Conservation (phyloP, 2,797 vertebrate species). For the Lateolabrax maculatus region DNA sequence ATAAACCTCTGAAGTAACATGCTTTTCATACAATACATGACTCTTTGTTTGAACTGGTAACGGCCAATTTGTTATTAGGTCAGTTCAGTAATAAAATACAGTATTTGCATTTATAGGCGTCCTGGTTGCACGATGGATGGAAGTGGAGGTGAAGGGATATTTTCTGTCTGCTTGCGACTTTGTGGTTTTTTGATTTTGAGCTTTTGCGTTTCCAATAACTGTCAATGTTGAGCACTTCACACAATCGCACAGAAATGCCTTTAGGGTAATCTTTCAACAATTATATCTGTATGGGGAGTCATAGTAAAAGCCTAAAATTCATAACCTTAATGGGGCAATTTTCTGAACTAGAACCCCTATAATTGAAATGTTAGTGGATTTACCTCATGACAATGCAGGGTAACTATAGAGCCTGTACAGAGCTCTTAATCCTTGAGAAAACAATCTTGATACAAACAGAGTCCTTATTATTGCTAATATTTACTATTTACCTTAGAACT, state of each 20-base stretch:
- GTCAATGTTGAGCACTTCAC: slow-evolving; percentile 53
- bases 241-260: slow-evolving; percentile 45
- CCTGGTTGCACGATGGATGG: background rate
- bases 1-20: slow-evolving; percentile 48
- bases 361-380: slow-evolving; percentile 53
- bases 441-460: slow-evolving; percentile 51
- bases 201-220: slow-evolving; percentile 36
- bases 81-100: slow-evolving; percentile 42
- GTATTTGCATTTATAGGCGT: slow-evolving; percentile 19
- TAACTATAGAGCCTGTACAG: slow-evolving; percentile 30
- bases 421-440: slow-evolving; percentile 63
- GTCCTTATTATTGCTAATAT: slow-evolving; percentile 58
- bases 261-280: slow-evolving; percentile 39
- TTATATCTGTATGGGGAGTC: slow-evolving; percentile 26
- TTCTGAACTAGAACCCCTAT: slow-evolving; percentile 34
- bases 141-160: no score
- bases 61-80: slow-evolving; percentile 35
- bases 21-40: slow-evolving; percentile 30
- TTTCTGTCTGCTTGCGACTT: slow-evolving; percentile 4
- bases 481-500: slow-evolving; percentile 58
- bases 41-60: slow-evolving; percentile 51
- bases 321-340: slow-evolving; percentile 50
- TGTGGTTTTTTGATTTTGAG: slow-evolving; percentile 18
- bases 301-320: slow-evolving; percentile 49
- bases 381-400: slow-evolving; percentile 35